Evolutionary conservation across 2,113 vertebrate species (phyloP).

Genomic region (Chionodraco myersi): DNA sequence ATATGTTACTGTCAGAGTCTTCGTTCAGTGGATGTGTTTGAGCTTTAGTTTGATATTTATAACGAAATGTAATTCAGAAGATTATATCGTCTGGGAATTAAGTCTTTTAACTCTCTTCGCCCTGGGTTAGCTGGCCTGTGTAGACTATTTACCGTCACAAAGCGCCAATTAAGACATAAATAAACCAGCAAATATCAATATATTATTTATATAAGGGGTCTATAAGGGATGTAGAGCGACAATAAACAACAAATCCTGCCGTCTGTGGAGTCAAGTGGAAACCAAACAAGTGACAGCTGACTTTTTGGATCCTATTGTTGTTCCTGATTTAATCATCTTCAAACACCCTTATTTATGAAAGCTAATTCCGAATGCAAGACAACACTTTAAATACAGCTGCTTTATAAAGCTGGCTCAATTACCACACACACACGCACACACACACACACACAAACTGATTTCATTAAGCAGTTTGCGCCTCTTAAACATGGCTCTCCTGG

Average conservation of each 20-base stretch:
- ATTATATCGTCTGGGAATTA: too few species aligned
- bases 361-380: slow-evolving; percentile 43
- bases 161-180: background rate
- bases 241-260: slow-evolving; percentile 1
- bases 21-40: too few species aligned
- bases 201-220: background rate
- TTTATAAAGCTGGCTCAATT: slow-evolving; percentile 37
- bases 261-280: slow-evolving; percentile 1
- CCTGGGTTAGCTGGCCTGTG: too few species aligned
- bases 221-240: background rate
- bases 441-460: slow-evolving; percentile 51
- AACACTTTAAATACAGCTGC: slow-evolving; percentile 61
- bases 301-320: background rate
- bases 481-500: slow-evolving; percentile 69
- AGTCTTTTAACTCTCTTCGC: too few species aligned
- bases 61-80: too few species aligned
- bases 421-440: slow-evolving; percentile 36
- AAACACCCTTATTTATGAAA: slow-evolving; percentile 35
- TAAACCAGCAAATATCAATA: background rate
- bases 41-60: too few species aligned
- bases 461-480: slow-evolving; percentile 68
- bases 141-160: too few species aligned
- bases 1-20: too few species aligned
- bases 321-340: slow-evolving; percentile 31
- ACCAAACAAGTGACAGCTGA: slow-evolving; percentile 33